Evolutionary conservation across 2,113 vertebrate species (phyloP).

Genomic region (Esox niger): DNA sequence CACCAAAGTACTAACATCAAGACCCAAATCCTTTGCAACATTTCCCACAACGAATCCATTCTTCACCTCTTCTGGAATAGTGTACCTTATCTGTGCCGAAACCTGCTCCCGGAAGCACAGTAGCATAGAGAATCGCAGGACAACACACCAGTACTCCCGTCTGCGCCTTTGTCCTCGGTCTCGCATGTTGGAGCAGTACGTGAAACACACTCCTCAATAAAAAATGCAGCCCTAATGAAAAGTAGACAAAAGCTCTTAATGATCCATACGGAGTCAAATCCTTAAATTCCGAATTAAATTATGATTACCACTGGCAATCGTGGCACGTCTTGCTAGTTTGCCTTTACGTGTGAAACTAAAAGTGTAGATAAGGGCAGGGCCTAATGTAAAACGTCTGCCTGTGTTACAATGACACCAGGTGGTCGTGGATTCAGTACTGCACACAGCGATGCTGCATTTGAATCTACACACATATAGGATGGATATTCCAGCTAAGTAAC

Average conservation of each 20-base stretch:
- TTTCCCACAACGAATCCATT: constrained; percentile 43
- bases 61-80: constrained; percentile 43
- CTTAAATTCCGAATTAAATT: not conserved
- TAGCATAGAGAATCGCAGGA: not conserved
- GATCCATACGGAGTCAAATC: not conserved
- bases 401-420: constrained; percentile 37
- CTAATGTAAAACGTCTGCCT: not conserved
- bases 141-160: not conserved
- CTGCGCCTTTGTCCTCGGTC: not conserved
- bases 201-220: not conserved
- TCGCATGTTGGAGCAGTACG: not conserved
- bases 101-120: constrained; percentile 7
- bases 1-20: constrained; percentile 34
- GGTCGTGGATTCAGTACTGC: not conserved
- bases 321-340: not conserved
- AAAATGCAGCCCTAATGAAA: not conserved
- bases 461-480: too few species aligned
- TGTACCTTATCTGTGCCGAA: constrained; percentile 43
- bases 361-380: not conserved
- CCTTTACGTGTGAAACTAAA: not conserved
- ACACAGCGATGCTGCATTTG: not conserved
- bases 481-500: too few species aligned
- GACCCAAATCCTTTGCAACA: constrained; percentile 49
- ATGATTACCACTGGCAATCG: not conserved
- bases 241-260: not conserved